phyloP scores from a whole-genome alignment of 2,797 vertebrate genomes.

The Microctenopoma lineatum region DNA sequence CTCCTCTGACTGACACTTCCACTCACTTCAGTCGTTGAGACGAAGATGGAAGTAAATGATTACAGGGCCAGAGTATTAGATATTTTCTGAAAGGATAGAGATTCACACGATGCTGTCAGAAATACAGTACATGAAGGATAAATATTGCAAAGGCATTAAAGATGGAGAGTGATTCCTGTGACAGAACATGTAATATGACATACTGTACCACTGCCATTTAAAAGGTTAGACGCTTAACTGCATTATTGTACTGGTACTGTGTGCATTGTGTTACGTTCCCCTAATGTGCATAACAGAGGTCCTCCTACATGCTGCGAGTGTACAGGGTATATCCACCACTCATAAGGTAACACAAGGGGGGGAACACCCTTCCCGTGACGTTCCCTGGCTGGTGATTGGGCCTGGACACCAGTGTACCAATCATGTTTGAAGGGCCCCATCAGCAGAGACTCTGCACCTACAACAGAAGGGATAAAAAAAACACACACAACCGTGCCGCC shows the following conservation, averaged over 20 bases:
- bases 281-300: no score
- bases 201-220: not conserved
- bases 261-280: no score
- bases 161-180: not conserved
- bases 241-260: not conserved
- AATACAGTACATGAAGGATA: not conserved
- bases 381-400: no score
- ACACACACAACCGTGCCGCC: no score
- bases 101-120: conserved; percentile 4
- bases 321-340: no score
- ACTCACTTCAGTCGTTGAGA: conserved; percentile 40
- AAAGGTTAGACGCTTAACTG: not conserved
- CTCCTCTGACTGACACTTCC: conserved; percentile 57
- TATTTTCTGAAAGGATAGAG: not conserved
- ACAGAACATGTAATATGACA: not conserved
- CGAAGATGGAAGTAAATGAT: conserved; percentile 46
- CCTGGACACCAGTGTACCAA: no score
- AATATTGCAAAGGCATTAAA: not conserved
- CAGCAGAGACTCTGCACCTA: no score
- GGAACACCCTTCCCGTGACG: no score
- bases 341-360: no score
- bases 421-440: no score
- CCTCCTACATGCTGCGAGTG: no score
- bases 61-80: not conserved
- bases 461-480: no score